Evolutionary conservation across 2,888 invertebrate species (phyloP).

Genomic region (Eueremaeus valkanovi): DNA sequence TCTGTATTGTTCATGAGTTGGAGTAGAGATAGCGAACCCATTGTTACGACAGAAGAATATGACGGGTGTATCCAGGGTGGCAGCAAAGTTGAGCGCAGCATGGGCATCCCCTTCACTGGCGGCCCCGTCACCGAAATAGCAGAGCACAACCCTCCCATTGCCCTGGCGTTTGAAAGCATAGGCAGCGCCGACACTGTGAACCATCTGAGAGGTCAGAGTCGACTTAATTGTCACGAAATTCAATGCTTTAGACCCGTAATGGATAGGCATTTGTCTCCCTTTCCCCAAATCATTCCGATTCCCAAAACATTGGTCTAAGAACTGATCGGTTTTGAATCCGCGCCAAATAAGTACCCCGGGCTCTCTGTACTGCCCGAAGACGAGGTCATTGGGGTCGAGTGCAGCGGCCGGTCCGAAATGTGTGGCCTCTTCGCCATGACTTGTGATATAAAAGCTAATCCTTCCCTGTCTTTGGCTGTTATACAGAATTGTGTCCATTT

Average conservation of each 20-base stretch:
- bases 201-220: conserved; percentile 92
- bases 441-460: conserved; percentile 99
- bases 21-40: conserved; percentile 97
- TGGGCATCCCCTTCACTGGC: conserved; percentile 98
- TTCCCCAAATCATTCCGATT: conserved; percentile 77
- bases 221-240: conserved; percentile 95
- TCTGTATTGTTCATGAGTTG: conserved; percentile 83
- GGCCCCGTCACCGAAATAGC: conserved; percentile 93
- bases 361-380: conserved; percentile 97
- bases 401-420: conserved; percentile 95
- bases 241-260: conserved; percentile 79
- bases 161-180: conserved; percentile 78
- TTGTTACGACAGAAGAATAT: conserved; percentile 96
- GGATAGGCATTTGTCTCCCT: conserved; percentile 97
- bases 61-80: conserved; percentile 87
- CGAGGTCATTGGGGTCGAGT: conserved; percentile 68
- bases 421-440: conserved; percentile 92
- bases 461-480: conserved; percentile 94
- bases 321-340: conserved; percentile 74
- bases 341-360: conserved; percentile 86
- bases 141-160: conserved; percentile 66
- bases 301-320: conserved; percentile 96
- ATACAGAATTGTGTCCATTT: conserved; percentile 93
- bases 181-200: conserved; percentile 94
- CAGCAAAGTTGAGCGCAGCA: conserved; percentile 97